Base-by-base conservation (phyloP, 1,140 invertebrate species). In the Lutraria rhynchaena region DNA sequence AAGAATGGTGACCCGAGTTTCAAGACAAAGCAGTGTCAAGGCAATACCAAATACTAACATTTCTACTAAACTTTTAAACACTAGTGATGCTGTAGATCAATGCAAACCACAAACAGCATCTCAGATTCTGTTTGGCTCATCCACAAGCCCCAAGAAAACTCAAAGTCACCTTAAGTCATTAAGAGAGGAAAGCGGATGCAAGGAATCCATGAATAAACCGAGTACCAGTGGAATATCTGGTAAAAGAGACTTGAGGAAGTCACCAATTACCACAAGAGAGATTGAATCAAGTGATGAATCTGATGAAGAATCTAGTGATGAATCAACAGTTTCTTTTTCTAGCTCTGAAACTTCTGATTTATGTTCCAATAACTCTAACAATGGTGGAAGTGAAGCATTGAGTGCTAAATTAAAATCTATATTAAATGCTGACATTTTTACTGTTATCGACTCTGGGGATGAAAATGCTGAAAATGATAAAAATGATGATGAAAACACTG, bases 351-450 rank as follows among this genome's bases (percentile, higher is more conserved):
- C 74, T 29, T 24, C 15, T 71, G 53, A 35, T 2, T 19, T 19
- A 51, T 37, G n/a, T 53, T 15, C n/a, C 2, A n/a, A 51, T n/a
- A 22, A 29, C 5, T 5, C 22, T 44, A 60, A 65, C 3, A 41
- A 29, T 27, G 35, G 27, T 49, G 61, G 46, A 22, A 57, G 35
- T 17, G 33, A 49, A 31, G 61, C 67, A 46, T 49, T 80, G 58
- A 70, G 76, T 80, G 65, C 27, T 44, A 80, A 80, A 70, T 49
- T 80, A n/a, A 69, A 80, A 29, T 80, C 76, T 29, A 31, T 80
- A n/a, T 55, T 80, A 33, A 80, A 67, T 80, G 76, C 76, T 22
- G 76, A 80, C 60, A 80, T 80, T 29, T 80, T 80, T n/a, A 58
- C 49, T 49, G 65, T 67, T 0, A 80, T 69, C 58, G 63, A 78